Evolutionary conservation across 2,888 invertebrate species (phyloP).

Genomic region (Phymatocera aterrima): DNA sequence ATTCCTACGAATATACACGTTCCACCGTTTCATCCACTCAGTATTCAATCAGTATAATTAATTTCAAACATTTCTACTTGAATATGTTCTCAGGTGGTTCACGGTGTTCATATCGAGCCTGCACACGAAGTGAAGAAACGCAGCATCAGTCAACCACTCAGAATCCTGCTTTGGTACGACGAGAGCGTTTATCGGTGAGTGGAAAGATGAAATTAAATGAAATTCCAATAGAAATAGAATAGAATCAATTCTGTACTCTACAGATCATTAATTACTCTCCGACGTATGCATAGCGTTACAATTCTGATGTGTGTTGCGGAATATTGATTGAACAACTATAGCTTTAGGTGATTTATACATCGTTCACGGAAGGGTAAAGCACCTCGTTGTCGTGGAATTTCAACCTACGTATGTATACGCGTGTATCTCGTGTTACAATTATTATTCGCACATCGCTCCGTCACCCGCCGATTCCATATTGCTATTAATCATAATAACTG

Average conservation of each 20-base stretch:
- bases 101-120: slow-evolving; percentile 89
- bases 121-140: slow-evolving; percentile 86
- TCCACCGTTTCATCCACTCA: too few relatives aligned
- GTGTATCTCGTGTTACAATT: too few relatives aligned
- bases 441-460: neutral
- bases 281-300: too few relatives aligned
- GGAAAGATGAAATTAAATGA: neutral
- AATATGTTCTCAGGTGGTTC: slow-evolving; percentile 82
- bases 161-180: slow-evolving; percentile 91
- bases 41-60: neutral
- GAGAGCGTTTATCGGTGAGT: slow-evolving; percentile 91
- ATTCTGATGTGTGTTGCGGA: too few relatives aligned
- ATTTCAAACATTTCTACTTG: slow-evolving; percentile 53
- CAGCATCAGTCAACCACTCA: slow-evolving; percentile 87
- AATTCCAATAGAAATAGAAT: neutral
- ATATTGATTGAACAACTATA: slow-evolving; percentile 12
- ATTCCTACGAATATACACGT: too few relatives aligned
- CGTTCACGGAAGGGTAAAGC: slow-evolving; percentile 6
- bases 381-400: slow-evolving; percentile 20
- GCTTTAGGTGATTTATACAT: neutral
- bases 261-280: slow-evolving; percentile 6
- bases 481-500: slow-evolving; percentile 1
- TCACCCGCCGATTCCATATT: neutral
- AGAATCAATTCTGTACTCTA: neutral
- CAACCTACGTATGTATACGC: too few relatives aligned